Conservation (phyloP, 2,888 invertebrate species). For the Caenorhabditis wallacei region DNA sequence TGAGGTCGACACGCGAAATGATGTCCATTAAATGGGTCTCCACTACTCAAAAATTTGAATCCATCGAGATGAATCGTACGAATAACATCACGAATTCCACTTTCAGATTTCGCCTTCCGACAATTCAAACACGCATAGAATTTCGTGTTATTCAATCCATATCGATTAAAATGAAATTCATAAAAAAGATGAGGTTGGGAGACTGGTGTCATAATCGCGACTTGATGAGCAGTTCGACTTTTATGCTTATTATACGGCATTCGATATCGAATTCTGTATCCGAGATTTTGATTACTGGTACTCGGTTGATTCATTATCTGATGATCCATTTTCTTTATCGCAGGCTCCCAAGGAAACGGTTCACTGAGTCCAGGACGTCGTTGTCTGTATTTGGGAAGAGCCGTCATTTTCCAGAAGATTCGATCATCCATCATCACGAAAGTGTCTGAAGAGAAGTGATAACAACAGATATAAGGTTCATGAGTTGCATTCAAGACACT, state of each 20-base stretch:
- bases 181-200: constrained; percentile 64
- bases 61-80: constrained; percentile 71
- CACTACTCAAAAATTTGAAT: constrained; percentile 65
- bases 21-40: constrained; percentile 72
- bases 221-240: constrained; percentile 62
- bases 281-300: constrained; percentile 8
- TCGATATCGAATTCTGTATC: constrained; percentile 55
- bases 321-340: constrained; percentile 30
- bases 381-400: constrained; percentile 58
- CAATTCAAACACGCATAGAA: constrained; percentile 72
- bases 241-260: constrained; percentile 58
- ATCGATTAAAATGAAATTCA: constrained; percentile 72
- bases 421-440: constrained; percentile 61
- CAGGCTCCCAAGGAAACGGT: constrained; percentile 63
- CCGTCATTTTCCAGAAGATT: constrained; percentile 66
- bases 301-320: not conserved
- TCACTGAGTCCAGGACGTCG: constrained; percentile 54
- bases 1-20: constrained; percentile 71
- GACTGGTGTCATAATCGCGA: constrained; percentile 66
- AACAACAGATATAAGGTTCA: constrained; percentile 62
- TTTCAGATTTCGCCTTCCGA: constrained; percentile 70
- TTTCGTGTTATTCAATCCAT: constrained; percentile 64
- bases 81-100: constrained; percentile 70
- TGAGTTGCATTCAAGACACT: constrained; percentile 10
- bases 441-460: constrained; percentile 63